Conservation (phyloP, 2,797 vertebrate genomes). For the Sebastolobus alascanus region DNA sequence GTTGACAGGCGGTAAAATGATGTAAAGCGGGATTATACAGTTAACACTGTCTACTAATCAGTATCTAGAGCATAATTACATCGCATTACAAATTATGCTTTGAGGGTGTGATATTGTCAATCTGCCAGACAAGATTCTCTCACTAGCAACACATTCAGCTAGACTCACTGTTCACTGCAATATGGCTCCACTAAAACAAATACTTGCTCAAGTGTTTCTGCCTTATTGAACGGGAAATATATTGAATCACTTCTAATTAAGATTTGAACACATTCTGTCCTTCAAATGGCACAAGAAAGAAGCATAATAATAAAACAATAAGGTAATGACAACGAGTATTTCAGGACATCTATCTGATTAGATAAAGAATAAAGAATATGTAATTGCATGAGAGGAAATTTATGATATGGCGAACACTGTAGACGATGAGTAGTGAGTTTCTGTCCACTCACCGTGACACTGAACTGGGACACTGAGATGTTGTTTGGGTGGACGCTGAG, state of each 20-base stretch:
- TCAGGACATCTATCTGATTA: neutral
- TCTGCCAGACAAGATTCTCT: conserved; percentile 60
- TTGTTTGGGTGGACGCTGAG: conserved; percentile 98
- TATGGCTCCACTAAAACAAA: conserved; percentile 40
- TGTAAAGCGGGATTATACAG: conserved; percentile 65
- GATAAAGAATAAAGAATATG: neutral
- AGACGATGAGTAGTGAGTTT: conserved; percentile 8
- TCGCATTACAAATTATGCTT: conserved; percentile 59
- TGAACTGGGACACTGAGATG: conserved; percentile 98
- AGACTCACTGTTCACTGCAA: conserved; percentile 36
- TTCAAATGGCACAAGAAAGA: neutral
- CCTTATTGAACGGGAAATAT: conserved; percentile 2
- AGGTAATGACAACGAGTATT: neutral
- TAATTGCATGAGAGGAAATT: neutral
- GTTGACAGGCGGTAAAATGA: conserved; percentile 67
- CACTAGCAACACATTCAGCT: conserved; percentile 38
- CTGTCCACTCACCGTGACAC: conserved; percentile 92
- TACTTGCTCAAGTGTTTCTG: conserved; percentile 1
- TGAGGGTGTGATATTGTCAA: conserved; percentile 66
- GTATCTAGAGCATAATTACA: conserved; percentile 68
- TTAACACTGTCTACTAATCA: conserved; percentile 70
- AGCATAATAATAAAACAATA: neutral
- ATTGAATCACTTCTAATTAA: neutral
- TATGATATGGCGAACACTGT: neutral
- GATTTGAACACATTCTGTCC: neutral